Evolutionary conservation across 2,113 vertebrate genomes (phyloP).

Genomic region (Cochlearius cochlearius): DNA sequence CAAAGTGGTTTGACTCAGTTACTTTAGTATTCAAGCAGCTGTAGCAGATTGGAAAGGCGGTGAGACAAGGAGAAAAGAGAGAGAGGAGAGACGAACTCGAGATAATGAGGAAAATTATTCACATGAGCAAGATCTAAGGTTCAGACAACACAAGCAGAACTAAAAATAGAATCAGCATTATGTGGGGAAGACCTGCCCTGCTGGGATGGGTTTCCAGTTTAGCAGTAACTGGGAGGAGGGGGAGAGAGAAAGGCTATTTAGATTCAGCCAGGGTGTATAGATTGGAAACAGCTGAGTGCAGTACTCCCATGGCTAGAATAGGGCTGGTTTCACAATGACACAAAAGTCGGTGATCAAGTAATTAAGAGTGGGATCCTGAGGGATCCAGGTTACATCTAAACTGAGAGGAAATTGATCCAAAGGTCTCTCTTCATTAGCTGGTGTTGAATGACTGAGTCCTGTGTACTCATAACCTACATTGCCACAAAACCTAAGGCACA

Average conservation of each 20-base stretch:
- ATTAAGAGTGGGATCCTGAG: background rate
- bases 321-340: background rate
- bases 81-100: background rate
- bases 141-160: slow-evolving; percentile 40
- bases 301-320: background rate
- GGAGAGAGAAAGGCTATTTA: background rate
- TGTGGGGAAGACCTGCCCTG: slow-evolving; percentile 12
- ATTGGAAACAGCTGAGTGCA: background rate
- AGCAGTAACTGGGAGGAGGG: background rate
- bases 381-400: background rate
- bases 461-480: background rate
- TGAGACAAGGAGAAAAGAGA: slow-evolving; percentile 49
- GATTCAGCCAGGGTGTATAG: background rate
- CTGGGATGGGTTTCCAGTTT: slow-evolving; percentile 4
- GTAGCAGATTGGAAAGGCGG: slow-evolving; percentile 32
- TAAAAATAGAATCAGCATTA: slow-evolving; percentile 29
- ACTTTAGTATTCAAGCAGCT: slow-evolving; percentile 47
- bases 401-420: background rate
- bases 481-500: background rate
- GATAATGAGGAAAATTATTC: slow-evolving; percentile 54
- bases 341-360: background rate
- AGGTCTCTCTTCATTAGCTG: background rate
- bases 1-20: slow-evolving; percentile 44
- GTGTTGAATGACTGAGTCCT: background rate
- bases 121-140: slow-evolving; percentile 46